phyloP scores from a whole-genome alignment of 2,888 invertebrate genomes.

The Caenorhabditis drosophilae region DNA sequence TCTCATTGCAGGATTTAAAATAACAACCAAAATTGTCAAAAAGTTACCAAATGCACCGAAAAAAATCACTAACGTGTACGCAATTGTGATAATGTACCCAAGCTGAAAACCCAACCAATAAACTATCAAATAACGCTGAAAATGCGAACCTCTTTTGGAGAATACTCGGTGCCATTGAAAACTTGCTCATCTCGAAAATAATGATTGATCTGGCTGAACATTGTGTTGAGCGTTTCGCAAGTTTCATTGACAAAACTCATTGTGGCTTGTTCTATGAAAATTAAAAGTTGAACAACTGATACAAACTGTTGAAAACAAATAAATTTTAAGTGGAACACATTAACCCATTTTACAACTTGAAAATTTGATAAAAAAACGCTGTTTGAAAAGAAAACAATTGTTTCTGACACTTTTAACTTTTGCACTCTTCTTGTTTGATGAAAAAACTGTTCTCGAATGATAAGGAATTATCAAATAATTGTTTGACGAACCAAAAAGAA shows the following conservation, averaged over 20 bases:
- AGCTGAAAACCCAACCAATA: constrained; percentile 38
- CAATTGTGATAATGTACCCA: constrained; percentile 60
- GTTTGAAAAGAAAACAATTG: no score
- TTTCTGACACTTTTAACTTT: no score
- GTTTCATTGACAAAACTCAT: constrained; percentile 37
- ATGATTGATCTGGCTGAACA: constrained; percentile 59
- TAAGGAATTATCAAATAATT: no score
- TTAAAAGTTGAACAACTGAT: no score
- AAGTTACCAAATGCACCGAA: constrained; percentile 86
- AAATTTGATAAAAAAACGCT: no score
- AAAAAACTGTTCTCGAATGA: no score
- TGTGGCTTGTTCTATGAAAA: neutral
- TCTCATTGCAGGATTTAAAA: constrained; percentile 85
- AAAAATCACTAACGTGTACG: constrained; percentile 76
- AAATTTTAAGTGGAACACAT: no score
- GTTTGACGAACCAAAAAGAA: no score
- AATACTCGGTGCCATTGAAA: constrained; percentile 59
- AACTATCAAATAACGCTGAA: no score
- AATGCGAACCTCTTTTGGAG: constrained; percentile 54
- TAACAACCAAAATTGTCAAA: constrained; percentile 81
- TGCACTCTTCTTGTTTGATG: no score
- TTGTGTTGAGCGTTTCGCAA: constrained; percentile 31
- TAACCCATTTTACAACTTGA: no score
- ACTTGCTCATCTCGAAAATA: constrained; percentile 65
- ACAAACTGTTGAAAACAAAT: no score